Evolutionary conservation across 64 coral and sea anemone genomes (phyloP), one percentile per base, ranked within the genome.

Genomic region (Actinia equina): DNA sequence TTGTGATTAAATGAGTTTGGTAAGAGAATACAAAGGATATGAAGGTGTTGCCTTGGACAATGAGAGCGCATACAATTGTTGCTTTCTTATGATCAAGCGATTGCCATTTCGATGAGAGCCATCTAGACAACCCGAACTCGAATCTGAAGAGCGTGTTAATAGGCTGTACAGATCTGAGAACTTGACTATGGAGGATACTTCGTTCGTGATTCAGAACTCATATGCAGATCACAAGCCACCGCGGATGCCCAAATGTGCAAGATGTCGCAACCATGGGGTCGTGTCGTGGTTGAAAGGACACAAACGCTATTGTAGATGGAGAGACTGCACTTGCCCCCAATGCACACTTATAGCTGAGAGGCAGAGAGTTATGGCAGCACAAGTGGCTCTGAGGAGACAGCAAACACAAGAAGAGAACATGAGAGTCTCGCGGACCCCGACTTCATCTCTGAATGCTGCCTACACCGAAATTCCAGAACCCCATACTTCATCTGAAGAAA

Each of bases 301-400:
- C 83, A 99, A 99, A 20, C 88, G 97, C 19, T 99, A 93, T 56
- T 99, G 97, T 58, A 86, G 87, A 23, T 99, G 97, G 97, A 79
- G 93, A 27, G 93, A 99, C n/a, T 99, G 97, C 59, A 95, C 88
- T 63, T 99, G 97, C 45, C 88, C 97, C 42, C 90, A 99, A 53
- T 99, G 97, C 20, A 99, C 91, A 3, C 86, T 99, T 23, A 99
- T 99, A 55, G 97, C 97, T 3, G 97, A 99, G 45, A 84, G 97
- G 71, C 97, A 99, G 65, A 87, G 97, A 46, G 93, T 99, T 44
- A 99, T 99, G 97, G 97, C 97, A 0, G 97, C 97, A 14, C 97
- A 99, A 70, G 97, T 99, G 17, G 97, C 97, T 3, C 91, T 99
- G 2, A 89, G 97, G 46, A 90, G 97, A 60, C 94, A 94, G 23